Conservation (phyloP, 2,888 invertebrate genomes). For the Thereva nobilitata region DNA sequence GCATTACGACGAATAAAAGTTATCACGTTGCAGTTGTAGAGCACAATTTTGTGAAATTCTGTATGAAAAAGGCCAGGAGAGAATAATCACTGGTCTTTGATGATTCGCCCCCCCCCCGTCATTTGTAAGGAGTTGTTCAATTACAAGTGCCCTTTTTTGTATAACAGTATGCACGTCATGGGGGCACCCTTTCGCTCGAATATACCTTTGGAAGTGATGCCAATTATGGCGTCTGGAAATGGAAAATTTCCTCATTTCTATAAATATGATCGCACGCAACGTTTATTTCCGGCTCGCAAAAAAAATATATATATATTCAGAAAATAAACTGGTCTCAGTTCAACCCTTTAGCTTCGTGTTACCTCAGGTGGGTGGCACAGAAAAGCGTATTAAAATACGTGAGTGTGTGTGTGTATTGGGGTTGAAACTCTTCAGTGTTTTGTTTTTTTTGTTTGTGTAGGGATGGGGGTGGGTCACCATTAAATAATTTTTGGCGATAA, state of each 20-base stretch:
- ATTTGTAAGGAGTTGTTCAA: background rate
- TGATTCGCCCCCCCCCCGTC: too few relatives aligned
- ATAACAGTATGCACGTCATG: background rate
- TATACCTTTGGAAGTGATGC: constrained; percentile 15
- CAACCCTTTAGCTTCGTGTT: background rate
- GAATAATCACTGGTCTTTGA: too few relatives aligned
- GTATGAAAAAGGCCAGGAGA: too few relatives aligned
- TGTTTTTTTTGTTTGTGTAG: too few relatives aligned
- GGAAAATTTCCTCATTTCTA: constrained; percentile 32
- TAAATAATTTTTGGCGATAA: constrained; percentile 12
- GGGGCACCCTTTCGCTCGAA: background rate
- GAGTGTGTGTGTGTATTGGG: background rate
- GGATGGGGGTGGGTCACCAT: constrained; percentile 1
- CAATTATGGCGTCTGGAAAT: constrained; percentile 33
- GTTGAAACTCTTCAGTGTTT: background rate
- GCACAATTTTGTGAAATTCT: too few relatives aligned
- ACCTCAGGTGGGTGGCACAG: background rate
- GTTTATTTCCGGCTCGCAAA: constrained; percentile 24
- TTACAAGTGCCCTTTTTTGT: background rate
- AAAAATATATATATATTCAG: background rate
- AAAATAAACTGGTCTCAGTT: constrained; percentile 1
- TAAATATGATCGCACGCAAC: constrained; percentile 28
- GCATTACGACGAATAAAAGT: background rate
- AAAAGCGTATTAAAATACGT: constrained; percentile 7
- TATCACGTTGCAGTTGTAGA: too few relatives aligned